phyloP scores from a whole-genome alignment of 2,797 vertebrate genomes.

The Chelidonichthys spinosus region DNA sequence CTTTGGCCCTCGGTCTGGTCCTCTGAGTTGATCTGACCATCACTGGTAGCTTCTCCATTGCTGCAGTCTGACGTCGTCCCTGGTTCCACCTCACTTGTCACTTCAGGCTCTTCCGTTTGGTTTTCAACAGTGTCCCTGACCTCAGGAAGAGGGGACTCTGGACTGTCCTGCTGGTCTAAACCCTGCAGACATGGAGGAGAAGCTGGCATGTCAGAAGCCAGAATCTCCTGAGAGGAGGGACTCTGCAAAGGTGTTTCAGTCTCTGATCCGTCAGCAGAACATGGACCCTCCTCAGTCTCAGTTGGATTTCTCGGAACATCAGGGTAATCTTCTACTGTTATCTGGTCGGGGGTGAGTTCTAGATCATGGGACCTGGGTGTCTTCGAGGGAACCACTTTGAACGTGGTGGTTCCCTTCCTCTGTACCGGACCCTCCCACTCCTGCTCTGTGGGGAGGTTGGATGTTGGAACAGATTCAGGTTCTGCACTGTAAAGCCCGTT shows the following conservation, averaged over 20 bases:
- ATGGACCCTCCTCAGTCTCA: conserved; percentile 12
- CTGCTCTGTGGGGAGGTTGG: conserved; percentile 31
- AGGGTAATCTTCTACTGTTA: neutral
- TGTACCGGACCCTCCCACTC: conserved; percentile 57
- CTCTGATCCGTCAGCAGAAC: conserved; percentile 8
- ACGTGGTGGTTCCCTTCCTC: conserved; percentile 72
- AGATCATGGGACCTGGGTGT: conserved; percentile 25
- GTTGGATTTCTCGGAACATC: neutral
- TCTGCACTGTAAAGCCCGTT: neutral
- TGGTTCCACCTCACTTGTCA: conserved; percentile 83
- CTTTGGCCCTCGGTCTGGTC: neutral
- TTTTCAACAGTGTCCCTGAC: conserved; percentile 61
- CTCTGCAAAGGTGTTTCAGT: neutral
- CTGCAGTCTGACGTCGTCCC: conserved; percentile 64
- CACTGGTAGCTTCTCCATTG: conserved; percentile 80
- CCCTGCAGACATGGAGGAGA: neutral
- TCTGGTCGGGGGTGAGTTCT: conserved; percentile 10
- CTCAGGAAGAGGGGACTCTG: conserved; percentile 7
- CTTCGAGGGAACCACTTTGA: conserved; percentile 72
- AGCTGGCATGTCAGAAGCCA: neutral
- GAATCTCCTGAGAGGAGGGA: neutral
- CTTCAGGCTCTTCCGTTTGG: conserved; percentile 75
- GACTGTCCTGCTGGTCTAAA: neutral
- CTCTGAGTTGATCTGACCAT: conserved; percentile 78
- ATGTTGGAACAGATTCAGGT: neutral